These are phyloP conservation scores for Madoqua kirkii DNA, from an alignment of 2,113 vertebrate species.

Conservation along the genomic window DNA sequence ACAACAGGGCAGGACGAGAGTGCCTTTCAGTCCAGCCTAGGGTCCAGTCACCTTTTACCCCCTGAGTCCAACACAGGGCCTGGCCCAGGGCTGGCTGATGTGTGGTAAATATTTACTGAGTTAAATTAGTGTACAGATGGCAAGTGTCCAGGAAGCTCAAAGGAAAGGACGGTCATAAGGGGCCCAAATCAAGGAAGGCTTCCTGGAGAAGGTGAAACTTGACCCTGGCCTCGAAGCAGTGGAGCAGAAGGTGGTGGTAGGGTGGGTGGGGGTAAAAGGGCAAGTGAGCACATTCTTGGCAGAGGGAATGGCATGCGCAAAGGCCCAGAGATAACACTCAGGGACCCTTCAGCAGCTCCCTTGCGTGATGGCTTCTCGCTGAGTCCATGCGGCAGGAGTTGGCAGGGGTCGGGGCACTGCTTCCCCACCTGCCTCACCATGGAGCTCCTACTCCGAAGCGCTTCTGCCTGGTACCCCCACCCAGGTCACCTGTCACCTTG, in stretches of 20 bases:
- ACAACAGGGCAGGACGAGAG: fast-evolving
- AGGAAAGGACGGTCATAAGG: neutral
- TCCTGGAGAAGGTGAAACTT: neutral
- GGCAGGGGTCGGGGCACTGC: no score
- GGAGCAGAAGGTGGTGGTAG: neutral
- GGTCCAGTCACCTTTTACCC: neutral
- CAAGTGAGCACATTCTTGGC: no score
- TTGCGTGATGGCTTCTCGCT: fast-evolving
- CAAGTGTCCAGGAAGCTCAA: neutral
- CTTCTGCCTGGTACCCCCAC: neutral
- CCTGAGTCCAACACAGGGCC: neutral
- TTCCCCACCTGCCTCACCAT: neutral
- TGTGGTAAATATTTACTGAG: neutral
- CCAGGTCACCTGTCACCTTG: neutral
- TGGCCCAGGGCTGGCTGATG: neutral
- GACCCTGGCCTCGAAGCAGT: neutral
- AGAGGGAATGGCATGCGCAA: no score
- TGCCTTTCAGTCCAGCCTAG: neutral
- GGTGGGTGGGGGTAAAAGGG: neutral
- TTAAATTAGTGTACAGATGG: neutral
- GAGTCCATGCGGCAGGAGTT: no score
- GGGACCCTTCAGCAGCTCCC: neutral
- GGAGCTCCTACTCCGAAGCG: fast-evolving
- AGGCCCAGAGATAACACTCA: neutral
- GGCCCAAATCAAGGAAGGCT: neutral